Evolutionary conservation across 92 coral and sea anemone genomes (phyloP).

Genomic region (Plumapathes pennacea): DNA sequence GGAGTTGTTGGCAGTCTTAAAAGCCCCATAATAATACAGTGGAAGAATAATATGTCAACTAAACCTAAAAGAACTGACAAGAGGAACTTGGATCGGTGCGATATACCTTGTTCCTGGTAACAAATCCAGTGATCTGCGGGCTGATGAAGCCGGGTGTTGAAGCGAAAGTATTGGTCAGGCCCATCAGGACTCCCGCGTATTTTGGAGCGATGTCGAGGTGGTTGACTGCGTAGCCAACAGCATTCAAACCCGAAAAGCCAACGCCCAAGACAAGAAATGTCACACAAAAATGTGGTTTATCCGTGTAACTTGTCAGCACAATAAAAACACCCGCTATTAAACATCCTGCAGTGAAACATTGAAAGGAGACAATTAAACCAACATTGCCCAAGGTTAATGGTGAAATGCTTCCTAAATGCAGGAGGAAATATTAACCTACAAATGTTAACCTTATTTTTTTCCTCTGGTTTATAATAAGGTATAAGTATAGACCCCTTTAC

Average conservation of each 20-base stretch:
- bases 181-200: constrained; percentile 96
- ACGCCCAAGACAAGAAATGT: constrained; percentile 90
- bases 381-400: too few relatives aligned
- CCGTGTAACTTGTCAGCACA: constrained; percentile 92
- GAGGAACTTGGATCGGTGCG: neutral
- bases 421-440: too few relatives aligned
- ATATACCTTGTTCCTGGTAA: constrained; percentile 82
- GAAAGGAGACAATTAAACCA: too few relatives aligned
- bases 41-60: neutral
- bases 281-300: constrained; percentile 74
- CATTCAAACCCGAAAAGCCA: constrained; percentile 97
- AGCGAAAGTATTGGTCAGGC: constrained; percentile 94
- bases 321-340: constrained; percentile 89
- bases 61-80: neutral
- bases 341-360: constrained; percentile 77
- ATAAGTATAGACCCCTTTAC: too few relatives aligned
- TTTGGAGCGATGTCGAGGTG: constrained; percentile 93
- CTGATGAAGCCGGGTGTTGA: constrained; percentile 97
- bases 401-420: neutral
- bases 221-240: constrained; percentile 97
- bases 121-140: constrained; percentile 91
- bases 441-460: too few relatives aligned
- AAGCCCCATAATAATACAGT: too few relatives aligned
- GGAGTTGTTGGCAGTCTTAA: too few relatives aligned
- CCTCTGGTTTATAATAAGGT: too few relatives aligned